Percentiles rank a stretch among this genome's conserved stretches.
These are phyloP conservation scores for Lagorchestes hirsutus DNA, from an alignment of 2,797 vertebrate species.

Conservation along the genomic window DNA sequence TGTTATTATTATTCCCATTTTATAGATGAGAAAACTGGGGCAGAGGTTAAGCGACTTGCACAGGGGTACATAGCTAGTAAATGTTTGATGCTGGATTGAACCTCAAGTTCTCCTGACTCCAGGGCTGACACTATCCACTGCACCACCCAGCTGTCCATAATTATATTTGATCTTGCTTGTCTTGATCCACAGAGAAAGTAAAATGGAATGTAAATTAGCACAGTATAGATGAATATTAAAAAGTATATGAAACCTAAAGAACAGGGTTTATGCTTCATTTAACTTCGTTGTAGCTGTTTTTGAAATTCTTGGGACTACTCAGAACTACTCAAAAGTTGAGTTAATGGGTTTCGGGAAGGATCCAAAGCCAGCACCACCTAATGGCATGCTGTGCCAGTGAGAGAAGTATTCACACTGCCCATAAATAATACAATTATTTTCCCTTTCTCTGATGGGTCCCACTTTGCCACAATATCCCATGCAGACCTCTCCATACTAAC, in stretches of 20 bases:
- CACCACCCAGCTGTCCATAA: not conserved
- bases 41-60: not conserved
- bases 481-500: not conserved
- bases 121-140: not conserved
- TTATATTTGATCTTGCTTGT: not conserved
- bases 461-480: not conserved
- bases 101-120: not conserved
- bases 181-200: not conserved
- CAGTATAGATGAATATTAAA: not conserved
- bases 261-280: not conserved
- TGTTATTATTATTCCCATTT: not conserved
- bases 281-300: not conserved
- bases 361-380: too few relatives aligned
- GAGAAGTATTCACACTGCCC: not conserved
- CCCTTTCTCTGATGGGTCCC: not conserved
- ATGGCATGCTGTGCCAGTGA: not conserved
- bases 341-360: not conserved
- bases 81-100: not conserved
- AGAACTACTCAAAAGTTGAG: not conserved
- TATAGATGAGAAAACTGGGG: not conserved
- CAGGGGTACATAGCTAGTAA: not conserved
- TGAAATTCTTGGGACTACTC: not conserved
- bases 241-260: not conserved
- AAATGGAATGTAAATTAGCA: not conserved
- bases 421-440: not conserved